Percentiles rank a stretch among this genome's conserved stretches.
Evolutionary conservation across 2,113 vertebrate species (phyloP).

Genomic region (Nycticryphes semicollaris): DNA sequence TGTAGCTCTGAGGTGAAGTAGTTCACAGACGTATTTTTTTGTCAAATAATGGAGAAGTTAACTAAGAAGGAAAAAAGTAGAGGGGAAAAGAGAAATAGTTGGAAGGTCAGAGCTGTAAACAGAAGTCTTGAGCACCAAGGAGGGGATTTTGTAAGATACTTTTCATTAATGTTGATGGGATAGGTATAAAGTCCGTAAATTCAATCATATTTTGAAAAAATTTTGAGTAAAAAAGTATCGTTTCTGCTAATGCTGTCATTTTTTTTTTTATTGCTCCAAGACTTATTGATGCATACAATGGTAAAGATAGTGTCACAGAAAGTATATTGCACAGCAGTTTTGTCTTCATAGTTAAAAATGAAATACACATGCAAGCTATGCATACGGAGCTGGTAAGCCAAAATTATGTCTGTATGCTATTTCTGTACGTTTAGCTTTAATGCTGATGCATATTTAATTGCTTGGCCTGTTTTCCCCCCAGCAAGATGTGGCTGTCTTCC

Average conservation of each 20-base stretch:
- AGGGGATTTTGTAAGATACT: background rate
- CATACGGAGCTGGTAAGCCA: conserved; percentile 21
- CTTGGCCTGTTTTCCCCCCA: conserved; percentile 55
- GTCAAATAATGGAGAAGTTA: background rate
- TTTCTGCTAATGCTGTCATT: background rate
- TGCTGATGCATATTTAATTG: conserved; percentile 66
- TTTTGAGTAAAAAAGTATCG: background rate
- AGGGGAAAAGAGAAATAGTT: background rate
- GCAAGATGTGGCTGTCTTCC: conserved; percentile 42
- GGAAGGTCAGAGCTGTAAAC: background rate
- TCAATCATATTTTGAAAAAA: background rate
- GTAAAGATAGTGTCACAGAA: background rate
- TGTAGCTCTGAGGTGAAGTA: background rate
- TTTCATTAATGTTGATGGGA: background rate
- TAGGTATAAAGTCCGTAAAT: background rate
- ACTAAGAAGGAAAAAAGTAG: background rate
- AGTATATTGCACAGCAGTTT: background rate
- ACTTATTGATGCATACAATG: background rate
- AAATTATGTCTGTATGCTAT: conserved; percentile 45
- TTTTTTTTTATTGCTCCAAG: background rate
- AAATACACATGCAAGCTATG: conserved; percentile 7
- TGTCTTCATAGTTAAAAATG: conserved; percentile 2
- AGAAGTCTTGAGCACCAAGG: background rate
- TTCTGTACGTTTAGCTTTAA: conserved; percentile 52
- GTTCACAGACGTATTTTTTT: background rate